A percentile compares a stretch with the other conserved stretches of the same genome.
Conservation (phyloP, 1,140 invertebrate genomes). For the Orchestia grillus region DNA sequence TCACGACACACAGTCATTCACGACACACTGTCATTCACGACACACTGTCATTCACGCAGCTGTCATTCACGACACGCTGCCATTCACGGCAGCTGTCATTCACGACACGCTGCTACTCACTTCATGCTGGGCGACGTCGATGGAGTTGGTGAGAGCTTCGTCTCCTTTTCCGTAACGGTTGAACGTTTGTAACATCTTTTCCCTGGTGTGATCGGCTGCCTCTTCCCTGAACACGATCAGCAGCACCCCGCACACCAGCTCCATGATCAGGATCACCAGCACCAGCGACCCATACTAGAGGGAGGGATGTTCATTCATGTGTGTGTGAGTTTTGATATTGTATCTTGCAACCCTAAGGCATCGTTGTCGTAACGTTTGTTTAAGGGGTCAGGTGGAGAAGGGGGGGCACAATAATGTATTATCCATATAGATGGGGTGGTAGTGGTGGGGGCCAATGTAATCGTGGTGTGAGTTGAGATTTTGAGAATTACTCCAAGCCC, state of each 20-base stretch:
- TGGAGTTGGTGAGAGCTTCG: not conserved
- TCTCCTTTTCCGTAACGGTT: not conserved
- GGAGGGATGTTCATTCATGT: too few species aligned
- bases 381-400: too few species aligned
- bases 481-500: too few species aligned
- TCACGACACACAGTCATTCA: too few species aligned
- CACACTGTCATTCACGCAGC: not conserved
- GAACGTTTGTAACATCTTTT: not conserved
- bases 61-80: not conserved
- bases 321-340: too few species aligned
- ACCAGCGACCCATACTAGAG: conserved; percentile 1
- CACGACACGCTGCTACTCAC: not conserved
- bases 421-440: too few species aligned
- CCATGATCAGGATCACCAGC: conserved; percentile 32
- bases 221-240: not conserved
- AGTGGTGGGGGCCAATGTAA: too few species aligned
- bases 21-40: not conserved
- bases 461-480: too few species aligned
- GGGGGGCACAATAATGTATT: too few species aligned
- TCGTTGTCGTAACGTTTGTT: too few species aligned
- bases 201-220: not conserved
- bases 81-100: not conserved
- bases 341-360: too few species aligned
- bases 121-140: conserved; percentile 27
- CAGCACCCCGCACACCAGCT: conserved; percentile 34